A percentile compares a stretch with the other conserved stretches of the same genome.
Evolutionary conservation across 2,888 invertebrate species (phyloP).

Genomic region (Ectobius pallidus): DNA sequence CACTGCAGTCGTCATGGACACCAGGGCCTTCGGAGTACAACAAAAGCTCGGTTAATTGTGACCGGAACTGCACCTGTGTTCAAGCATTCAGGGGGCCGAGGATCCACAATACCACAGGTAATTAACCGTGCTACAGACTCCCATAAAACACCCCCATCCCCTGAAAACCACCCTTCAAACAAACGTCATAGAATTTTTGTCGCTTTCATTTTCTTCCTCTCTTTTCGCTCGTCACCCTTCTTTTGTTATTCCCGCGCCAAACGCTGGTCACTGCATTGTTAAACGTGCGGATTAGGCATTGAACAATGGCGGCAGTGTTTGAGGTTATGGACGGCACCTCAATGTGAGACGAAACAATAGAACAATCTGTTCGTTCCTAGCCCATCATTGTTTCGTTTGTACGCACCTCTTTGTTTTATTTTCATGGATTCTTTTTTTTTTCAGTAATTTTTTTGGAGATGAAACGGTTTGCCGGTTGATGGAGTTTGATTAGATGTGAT

Average conservation of each 20-base stretch:
- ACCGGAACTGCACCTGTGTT: slow-evolving; percentile 33
- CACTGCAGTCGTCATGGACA: slow-evolving; percentile 1
- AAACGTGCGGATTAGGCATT: not conserved
- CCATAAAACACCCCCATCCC: slow-evolving; percentile 17
- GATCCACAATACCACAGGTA: slow-evolving; percentile 21
- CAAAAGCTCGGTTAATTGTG: slow-evolving; percentile 29
- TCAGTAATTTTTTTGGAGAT: not conserved
- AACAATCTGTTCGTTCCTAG: slow-evolving; percentile 19
- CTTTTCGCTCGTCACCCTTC: not conserved
- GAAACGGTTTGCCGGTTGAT: not conserved
- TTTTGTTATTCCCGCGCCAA: slow-evolving; percentile 12
- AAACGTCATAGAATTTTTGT: slow-evolving; percentile 18
- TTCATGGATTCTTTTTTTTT: slow-evolving; percentile 9
- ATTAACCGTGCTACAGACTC: slow-evolving; percentile 36
- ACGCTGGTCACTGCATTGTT: slow-evolving; percentile 18
- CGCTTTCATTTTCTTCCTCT: slow-evolving; percentile 6
- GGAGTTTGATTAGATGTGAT: not conserved
- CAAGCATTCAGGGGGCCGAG: not conserved
- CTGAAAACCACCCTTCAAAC: slow-evolving; percentile 22
- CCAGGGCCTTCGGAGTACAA: not conserved
- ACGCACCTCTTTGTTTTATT: not conserved
- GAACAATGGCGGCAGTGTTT: slow-evolving; percentile 14
- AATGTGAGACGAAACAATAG: slow-evolving; percentile 27
- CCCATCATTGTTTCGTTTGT: not conserved
- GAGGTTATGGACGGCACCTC: slow-evolving; percentile 28